phyloP scores from a whole-genome alignment of 2,888 invertebrate genomes.

The Euplagia quadripunctaria region DNA sequence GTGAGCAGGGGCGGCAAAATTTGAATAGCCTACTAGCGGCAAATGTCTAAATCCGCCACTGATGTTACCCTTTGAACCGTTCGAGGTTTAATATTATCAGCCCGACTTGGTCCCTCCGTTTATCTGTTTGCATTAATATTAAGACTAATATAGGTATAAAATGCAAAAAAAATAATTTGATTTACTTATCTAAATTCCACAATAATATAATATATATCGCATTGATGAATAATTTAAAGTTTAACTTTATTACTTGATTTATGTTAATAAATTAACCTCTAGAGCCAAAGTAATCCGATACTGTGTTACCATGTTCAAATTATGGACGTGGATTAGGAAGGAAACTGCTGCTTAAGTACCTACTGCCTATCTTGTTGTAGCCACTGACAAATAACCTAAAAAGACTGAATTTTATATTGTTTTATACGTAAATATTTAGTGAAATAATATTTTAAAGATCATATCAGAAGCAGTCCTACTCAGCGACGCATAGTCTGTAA shows the following conservation, averaged over 20 bases:
- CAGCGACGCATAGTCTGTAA: constrained; percentile 34
- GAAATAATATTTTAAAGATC: constrained; percentile 32
- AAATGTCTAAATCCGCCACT: too few species aligned
- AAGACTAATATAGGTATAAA: too few species aligned
- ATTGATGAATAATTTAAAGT: too few species aligned
- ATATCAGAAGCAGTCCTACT: constrained; percentile 33
- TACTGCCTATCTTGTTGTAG: constrained; percentile 40
- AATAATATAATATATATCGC: too few species aligned
- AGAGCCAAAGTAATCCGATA: background rate
- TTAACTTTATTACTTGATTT: background rate
- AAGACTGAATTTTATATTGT: constrained; percentile 76
- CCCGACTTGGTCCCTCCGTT: too few species aligned
- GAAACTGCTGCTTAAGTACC: background rate
- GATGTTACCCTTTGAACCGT: too few species aligned
- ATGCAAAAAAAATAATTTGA: too few species aligned
- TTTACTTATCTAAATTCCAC: too few species aligned
- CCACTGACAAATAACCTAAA: constrained; percentile 72
- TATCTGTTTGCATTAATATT: too few species aligned
- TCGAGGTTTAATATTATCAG: too few species aligned
- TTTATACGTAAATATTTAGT: constrained; percentile 60
- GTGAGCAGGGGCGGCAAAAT: too few species aligned
- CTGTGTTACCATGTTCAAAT: constrained; percentile 12
- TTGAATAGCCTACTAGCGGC: too few species aligned
- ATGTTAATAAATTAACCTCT: background rate
- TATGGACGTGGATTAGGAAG: constrained; percentile 14